Evolutionary conservation across 2,113 vertebrate species (phyloP), one percentile per base, ranked within the genome.

Genomic region (Spilogale gracilis): DNA sequence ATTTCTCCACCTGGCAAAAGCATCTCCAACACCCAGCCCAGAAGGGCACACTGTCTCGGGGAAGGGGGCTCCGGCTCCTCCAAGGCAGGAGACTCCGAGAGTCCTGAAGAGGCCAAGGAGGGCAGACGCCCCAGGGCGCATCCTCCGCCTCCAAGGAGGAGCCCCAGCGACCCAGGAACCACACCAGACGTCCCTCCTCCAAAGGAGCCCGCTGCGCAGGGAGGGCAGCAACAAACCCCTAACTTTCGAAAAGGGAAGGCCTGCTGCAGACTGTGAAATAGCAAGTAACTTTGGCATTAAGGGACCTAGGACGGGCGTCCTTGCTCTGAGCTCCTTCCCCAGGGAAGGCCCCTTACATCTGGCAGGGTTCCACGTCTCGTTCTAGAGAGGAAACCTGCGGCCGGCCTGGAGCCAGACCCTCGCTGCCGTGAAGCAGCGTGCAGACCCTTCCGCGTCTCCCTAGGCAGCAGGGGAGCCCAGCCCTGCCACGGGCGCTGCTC

Each of bases 341-440:
- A 38, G 38, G 38, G 38, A 38, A 38, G 81, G n/a, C 11, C 30
- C 90, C 63, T 50, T 14, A n/a, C 27, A 60, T 38, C 23, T 2
- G 10, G 67, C 56, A 69, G 43, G 61, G n/a, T 56, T 48, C 67
- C 21, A 8, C 1, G 18, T 45, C 56, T 38, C 25, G 2, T 5
- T 2, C 4, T 13, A 21, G 27, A 83, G 38, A 12, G 48, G 20
- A n/a, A 16, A 21, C 79, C 8, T 9, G 9, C 21, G 93, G 23
- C 54, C 45, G 8, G 54, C 54, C 50, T 20, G 7, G 9, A 27
- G 13, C 38, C n/a, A 67, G 30, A 38, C 32, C 45, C 73, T 85
- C 6, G 18, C 32, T n/a, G 9, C 1, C 1, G 0, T 3, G 20
- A 2, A 3, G 38, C 61, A 43, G 71, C 38, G 38, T 38, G 38